phyloP scores from a whole-genome alignment of 2,888 invertebrate genomes.

The Gortyna flavago region DNA sequence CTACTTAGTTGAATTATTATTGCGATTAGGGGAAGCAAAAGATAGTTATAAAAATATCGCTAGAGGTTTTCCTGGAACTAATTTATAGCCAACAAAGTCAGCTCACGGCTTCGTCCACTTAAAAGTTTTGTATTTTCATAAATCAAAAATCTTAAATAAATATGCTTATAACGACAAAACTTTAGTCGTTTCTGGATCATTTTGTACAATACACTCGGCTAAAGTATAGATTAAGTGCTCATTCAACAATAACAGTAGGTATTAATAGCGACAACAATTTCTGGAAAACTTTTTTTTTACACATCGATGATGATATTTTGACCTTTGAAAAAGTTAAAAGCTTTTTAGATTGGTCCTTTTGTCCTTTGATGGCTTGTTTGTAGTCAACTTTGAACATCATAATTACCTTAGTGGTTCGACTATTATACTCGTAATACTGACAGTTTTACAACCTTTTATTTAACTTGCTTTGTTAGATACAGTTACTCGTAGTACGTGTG shows the following conservation, averaged over 20 bases:
- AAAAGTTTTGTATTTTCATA: neutral
- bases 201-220: neutral
- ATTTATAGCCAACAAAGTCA: neutral
- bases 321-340: too few relatives aligned
- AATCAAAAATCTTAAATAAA: neutral
- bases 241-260: neutral
- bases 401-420: neutral
- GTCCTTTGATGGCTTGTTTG: neutral
- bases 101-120: neutral
- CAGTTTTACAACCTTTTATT: neutral
- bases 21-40: too few relatives aligned
- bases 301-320: neutral
- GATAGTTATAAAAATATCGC: too few relatives aligned
- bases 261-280: neutral
- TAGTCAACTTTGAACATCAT: neutral
- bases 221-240: slow-evolving; percentile 23
- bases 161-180: neutral
- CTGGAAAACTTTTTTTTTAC: neutral
- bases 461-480: neutral
- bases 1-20: neutral
- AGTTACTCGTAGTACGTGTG: too few relatives aligned
- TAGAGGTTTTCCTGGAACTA: neutral
- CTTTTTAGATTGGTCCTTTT: neutral
- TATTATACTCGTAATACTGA: neutral
- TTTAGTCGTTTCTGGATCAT: neutral